Evolutionary conservation across 2,888 invertebrate genomes (phyloP).

Genomic region (Mylabris sibirica): DNA sequence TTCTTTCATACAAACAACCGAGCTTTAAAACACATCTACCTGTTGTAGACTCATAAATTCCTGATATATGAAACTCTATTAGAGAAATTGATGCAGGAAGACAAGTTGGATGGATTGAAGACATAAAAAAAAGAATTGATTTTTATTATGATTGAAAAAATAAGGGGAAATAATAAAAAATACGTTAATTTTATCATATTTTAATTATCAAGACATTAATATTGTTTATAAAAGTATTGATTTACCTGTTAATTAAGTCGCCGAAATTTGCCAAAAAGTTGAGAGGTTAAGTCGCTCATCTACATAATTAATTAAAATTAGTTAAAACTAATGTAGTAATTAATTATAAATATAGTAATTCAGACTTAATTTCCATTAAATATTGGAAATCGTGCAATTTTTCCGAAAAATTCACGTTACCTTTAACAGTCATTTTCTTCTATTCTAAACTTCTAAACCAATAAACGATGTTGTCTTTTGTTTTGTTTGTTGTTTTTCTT

Average conservation of each 20-base stretch:
- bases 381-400: background rate
- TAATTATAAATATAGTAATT: background rate
- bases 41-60: conserved; percentile 33
- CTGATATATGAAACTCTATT: conserved; percentile 48
- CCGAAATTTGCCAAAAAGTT: no score
- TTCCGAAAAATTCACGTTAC: background rate
- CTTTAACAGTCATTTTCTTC: conserved; percentile 13
- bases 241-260: no score
- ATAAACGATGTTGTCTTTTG: conserved; percentile 28
- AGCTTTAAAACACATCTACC: background rate
- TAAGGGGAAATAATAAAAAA: background rate
- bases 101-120: background rate
- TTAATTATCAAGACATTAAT: no score
- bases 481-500: background rate
- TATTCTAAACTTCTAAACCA: conserved; percentile 17
- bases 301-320: background rate
- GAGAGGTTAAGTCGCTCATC: background rate
- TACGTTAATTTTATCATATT: background rate
- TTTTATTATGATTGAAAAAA: background rate
- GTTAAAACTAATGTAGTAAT: no score
- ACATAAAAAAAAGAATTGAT: background rate
- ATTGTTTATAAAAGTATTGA: no score
- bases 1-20: background rate
- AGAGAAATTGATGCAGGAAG: conserved; percentile 55
- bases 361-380: background rate